A percentile compares a stretch with the other conserved stretches of the same genome.
phyloP scores from a whole-genome alignment of 2,888 invertebrate species.

The Phyllotreta cruciferae region DNA sequence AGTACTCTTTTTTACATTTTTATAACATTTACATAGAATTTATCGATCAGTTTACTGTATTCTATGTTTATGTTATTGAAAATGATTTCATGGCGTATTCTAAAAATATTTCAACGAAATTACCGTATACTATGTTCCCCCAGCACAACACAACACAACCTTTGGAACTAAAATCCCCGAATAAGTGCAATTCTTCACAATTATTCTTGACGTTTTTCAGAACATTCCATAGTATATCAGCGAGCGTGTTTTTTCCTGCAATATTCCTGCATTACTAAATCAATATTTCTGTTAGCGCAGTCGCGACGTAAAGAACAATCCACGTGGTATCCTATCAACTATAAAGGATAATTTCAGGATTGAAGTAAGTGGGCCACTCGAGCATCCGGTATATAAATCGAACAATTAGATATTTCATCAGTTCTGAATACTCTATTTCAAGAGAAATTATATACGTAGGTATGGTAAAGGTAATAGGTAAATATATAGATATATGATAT shows the following conservation, averaged over 20 bases:
- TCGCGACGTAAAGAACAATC: conserved; percentile 28
- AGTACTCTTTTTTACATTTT: neutral
- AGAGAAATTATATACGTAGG: no score
- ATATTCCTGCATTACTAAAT: conserved; percentile 43
- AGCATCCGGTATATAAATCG: neutral
- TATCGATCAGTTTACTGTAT: conserved; percentile 25
- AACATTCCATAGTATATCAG: conserved; percentile 26
- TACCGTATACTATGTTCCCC: conserved; percentile 15
- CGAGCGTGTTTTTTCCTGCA: conserved; percentile 39
- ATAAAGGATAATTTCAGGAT: conserved; percentile 20
- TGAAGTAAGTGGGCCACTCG: conserved; percentile 6
- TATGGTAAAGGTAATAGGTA: neutral
- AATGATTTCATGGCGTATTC: neutral
- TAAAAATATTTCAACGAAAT: conserved; percentile 3
- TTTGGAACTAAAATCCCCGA: conserved; percentile 15
- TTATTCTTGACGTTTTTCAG: conserved; percentile 25
- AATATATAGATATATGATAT: no score
- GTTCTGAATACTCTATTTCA: no score
- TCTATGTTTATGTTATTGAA: neutral
- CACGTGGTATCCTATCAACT: conserved; percentile 26
- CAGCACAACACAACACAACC: conserved; percentile 11
- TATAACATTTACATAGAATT: neutral
- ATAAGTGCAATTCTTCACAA: conserved; percentile 4
- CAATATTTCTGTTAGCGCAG: conserved; percentile 40
- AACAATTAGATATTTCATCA: no score